phyloP scores from a whole-genome alignment of 2,888 invertebrate genomes.

The Dryococelus australis region DNA sequence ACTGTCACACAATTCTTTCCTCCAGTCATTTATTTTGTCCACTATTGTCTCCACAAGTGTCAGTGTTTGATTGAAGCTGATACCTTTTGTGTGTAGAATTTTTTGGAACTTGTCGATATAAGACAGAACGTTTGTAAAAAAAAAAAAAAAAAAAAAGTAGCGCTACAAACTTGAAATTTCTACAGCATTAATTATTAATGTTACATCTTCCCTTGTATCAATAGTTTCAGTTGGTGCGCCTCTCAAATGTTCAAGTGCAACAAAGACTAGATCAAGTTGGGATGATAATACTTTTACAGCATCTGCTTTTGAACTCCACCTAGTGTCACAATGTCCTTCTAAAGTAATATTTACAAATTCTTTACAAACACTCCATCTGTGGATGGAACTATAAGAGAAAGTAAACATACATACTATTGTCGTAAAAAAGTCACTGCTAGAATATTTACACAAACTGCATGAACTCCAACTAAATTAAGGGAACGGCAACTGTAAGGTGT shows the following conservation, averaged over 20 bases:
- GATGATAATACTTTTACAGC: neutral
- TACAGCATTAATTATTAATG: neutral
- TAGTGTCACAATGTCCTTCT: neutral
- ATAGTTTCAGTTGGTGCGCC: neutral
- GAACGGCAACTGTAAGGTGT: constrained; percentile 5
- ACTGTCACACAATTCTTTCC: neutral
- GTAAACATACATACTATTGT: neutral
- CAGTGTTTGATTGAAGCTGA: neutral
- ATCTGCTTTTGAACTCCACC: neutral
- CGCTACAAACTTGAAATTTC: neutral
- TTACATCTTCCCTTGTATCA: neutral
- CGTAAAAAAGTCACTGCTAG: neutral
- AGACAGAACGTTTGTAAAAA: neutral
- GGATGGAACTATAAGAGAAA: neutral
- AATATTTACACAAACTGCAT: neutral
- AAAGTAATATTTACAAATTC: neutral
- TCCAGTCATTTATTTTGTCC: neutral
- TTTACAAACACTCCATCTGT: neutral
- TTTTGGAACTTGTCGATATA: neutral
- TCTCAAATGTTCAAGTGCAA: neutral
- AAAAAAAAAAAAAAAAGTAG: neutral
- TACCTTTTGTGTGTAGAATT: neutral
- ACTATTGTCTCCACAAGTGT: neutral
- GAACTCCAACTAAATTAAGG: neutral
- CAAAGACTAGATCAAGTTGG: neutral